Percentiles rank a stretch among this genome's conserved stretches.
Evolutionary conservation across 2,888 invertebrate species (phyloP).

Genomic region (Phalangium opilio): DNA sequence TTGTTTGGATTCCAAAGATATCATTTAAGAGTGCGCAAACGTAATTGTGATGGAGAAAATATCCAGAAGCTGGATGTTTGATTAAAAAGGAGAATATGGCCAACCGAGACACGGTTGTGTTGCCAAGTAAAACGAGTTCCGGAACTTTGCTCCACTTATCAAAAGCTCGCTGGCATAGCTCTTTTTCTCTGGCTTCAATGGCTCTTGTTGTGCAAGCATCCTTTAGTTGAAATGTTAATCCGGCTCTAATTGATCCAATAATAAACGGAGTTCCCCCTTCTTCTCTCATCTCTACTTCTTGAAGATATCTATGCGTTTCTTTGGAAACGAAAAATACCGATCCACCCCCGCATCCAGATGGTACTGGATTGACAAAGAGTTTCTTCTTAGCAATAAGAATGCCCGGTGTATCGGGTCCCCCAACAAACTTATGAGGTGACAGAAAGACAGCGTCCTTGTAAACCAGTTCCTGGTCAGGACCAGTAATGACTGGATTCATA

Average conservation of each 20-base stretch:
- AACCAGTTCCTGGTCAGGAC: constrained; percentile 44
- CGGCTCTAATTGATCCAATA: constrained; percentile 65
- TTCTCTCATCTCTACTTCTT: constrained; percentile 32
- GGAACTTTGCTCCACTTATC: constrained; percentile 49
- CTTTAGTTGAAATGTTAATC: constrained; percentile 69
- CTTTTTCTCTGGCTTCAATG: constrained; percentile 42
- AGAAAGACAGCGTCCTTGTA: constrained; percentile 79
- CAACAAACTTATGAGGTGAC: constrained; percentile 77
- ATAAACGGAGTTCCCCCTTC: constrained; percentile 59
- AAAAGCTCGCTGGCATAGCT: constrained; percentile 23
- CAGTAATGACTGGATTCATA: constrained; percentile 63
- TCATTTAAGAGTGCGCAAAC: constrained; percentile 74
- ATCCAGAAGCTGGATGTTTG: constrained; percentile 51
- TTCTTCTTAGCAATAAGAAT: constrained; percentile 47
- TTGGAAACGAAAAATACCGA: constrained; percentile 38
- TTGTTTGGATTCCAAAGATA: constrained; percentile 71
- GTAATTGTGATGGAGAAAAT: constrained; percentile 75
- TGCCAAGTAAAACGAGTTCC: constrained; percentile 60
- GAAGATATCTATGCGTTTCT: constrained; percentile 13
- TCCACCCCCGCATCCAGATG: constrained; percentile 40
- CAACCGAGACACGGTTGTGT: constrained; percentile 36
- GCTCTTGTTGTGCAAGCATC: constrained; percentile 56
- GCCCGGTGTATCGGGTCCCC: constrained; percentile 72
- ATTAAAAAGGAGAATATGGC: constrained; percentile 77
- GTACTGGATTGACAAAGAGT: constrained; percentile 38